These are phyloP conservation scores for Sinonovacula constricta DNA, from an alignment of 1,140 invertebrate genomes.

Conservation along the genomic window DNA sequence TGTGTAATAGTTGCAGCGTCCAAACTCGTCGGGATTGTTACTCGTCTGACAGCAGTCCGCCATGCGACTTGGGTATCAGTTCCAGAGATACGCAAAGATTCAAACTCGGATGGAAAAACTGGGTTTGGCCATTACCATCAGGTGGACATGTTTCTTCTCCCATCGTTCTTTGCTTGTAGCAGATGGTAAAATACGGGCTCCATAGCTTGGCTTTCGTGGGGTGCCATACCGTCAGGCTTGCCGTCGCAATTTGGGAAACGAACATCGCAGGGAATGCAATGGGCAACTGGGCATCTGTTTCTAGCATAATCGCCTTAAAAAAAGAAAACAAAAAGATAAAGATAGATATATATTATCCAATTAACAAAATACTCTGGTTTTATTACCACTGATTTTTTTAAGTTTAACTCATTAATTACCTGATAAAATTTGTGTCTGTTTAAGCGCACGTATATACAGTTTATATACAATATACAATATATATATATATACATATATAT, in stretches of 20 bases:
- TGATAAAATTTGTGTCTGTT: too few species aligned
- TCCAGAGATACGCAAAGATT: slow-evolving; percentile 41
- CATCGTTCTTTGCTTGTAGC: slow-evolving; percentile 49
- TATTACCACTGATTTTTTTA: too few species aligned
- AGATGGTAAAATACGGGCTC: slow-evolving; percentile 50
- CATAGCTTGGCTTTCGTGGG: slow-evolving; percentile 42
- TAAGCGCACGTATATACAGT: too few species aligned
- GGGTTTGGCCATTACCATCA: slow-evolving; percentile 18
- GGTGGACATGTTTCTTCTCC: slow-evolving; percentile 27
- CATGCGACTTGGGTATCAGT: slow-evolving; percentile 38
- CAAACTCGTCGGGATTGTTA: slow-evolving; percentile 40
- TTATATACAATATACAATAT: too few species aligned
- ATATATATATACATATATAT: too few species aligned
- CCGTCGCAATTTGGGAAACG: slow-evolving; percentile 51
- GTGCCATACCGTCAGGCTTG: slow-evolving; percentile 38
- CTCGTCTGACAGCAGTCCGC: slow-evolving; percentile 48
- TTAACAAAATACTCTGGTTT: too few species aligned
- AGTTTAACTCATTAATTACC: too few species aligned
- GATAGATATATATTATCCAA: too few species aligned
- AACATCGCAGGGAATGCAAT: slow-evolving; percentile 47
- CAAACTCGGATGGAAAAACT: slow-evolving; percentile 32
- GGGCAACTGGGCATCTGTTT: slow-evolving; percentile 17
- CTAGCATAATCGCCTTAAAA: slow-evolving; percentile 48
- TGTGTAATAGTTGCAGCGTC: slow-evolving; percentile 38
- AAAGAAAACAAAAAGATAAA: too few species aligned